A percentile compares a stretch with the other conserved stretches of the same genome.
Evolutionary conservation across 2,113 vertebrate species (phyloP).

Genomic region (Tretioscincus oriximinensis): DNA sequence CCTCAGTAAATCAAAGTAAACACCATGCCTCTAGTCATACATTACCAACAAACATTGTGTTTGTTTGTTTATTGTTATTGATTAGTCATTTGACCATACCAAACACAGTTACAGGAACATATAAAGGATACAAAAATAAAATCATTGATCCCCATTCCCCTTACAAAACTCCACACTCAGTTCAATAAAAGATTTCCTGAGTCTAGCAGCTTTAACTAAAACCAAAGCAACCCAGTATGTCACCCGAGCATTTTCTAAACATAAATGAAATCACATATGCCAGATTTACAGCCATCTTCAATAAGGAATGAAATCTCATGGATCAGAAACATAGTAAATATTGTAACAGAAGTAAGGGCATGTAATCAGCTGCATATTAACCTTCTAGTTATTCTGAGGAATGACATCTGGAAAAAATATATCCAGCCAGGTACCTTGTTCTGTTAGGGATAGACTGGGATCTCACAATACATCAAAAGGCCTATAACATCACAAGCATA

Average conservation of each 20-base stretch:
- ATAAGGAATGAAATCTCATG: background rate
- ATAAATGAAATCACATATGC: background rate
- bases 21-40: background rate
- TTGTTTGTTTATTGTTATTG: too few species aligned
- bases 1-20: background rate
- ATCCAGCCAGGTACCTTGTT: background rate
- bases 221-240: too few species aligned
- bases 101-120: too few species aligned
- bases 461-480: background rate
- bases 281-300: background rate
- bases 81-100: too few species aligned
- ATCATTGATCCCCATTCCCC: too few species aligned
- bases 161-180: too few species aligned
- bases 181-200: too few species aligned
- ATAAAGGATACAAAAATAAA: too few species aligned
- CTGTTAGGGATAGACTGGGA: background rate
- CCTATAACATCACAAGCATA: background rate
- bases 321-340: background rate
- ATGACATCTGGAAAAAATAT: background rate
- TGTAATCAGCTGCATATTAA: constrained; percentile 1
- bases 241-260: too few species aligned
- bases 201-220: too few species aligned
- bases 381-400: constrained; percentile 8
- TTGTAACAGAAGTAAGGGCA: background rate
- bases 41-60: background rate